Evolutionary conservation across 2,888 invertebrate genomes (phyloP), one percentile per base, ranked within the genome.

Genomic region (Pogonocherus hispidulus): DNA sequence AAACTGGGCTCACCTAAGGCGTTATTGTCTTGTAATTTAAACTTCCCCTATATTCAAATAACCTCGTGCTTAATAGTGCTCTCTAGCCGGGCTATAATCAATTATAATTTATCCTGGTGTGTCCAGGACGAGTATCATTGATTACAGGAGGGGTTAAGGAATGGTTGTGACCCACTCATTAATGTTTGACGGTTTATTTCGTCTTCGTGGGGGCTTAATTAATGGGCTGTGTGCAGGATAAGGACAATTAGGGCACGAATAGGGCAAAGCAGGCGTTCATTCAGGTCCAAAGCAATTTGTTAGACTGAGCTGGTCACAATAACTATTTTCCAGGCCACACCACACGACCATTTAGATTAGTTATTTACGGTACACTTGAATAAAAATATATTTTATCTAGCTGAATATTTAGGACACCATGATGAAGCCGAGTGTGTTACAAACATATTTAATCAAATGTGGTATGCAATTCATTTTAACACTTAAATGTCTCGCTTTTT

Each of bases 81-180:
- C 52, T 19, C 16, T 32, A 3, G 9, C 11, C 5, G 16, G 52
- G 27, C 9, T 22, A 2, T 27, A 27, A 52, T 52, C 22, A 52
- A 27, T 32, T 52, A n/a, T 52, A 52, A 52, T 52, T 52, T 32
- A 18, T 41, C 14, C 41, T 14, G 41, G 41, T 16, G 32, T 52
- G 52, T 18, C 8, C 49, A 11, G 52, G 9, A 52, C 8, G 52
- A 52, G 52, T 52, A 52, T 32, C 52, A 52, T 32, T 32, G 52
- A 52, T 52, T 52, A 52, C 32, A 22, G 32, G 52, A 32, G 27
- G 52, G 32, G 52, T 32, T 52, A 52, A 52, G 52, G 32, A 32
- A 52, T 27, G 14, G 49, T 23, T 51, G 49, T 22, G 49, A 51
- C 49, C 52, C 19, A 27, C 11, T 16, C 52, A 52, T 52, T 52